Base-by-base conservation (phyloP, 2,113 vertebrate species). In the Thalassoma bifasciatum region DNA sequence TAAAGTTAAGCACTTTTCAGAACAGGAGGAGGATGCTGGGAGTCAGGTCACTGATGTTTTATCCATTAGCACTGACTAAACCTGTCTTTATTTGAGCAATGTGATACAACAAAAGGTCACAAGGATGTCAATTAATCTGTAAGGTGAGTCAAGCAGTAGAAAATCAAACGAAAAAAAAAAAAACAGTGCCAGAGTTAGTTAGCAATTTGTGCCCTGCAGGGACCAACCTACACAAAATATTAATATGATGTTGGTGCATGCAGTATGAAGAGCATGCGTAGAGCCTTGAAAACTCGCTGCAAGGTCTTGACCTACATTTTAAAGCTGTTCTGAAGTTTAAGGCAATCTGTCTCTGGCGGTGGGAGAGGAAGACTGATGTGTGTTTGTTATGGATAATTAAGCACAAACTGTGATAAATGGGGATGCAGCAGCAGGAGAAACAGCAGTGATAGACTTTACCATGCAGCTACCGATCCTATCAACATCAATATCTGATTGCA, bases 341-440 rank as follows among this genome's bases (percentile, higher is more conserved):
- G 5, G 19, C 26, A 19, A 37, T 49, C 21, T 62, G n/a, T 13
- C 34, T 51, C 10, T 66, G 21, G 70, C 23, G 24, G 13, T 52
- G 3, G 4, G 64, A 63, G 61, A 14, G 24, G 21, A 51, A 17
- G 49, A 40, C n/a, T 47, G 54, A 65, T 36, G 69, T 12, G 14
- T 12, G 14, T 67, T 66, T 52, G 73, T 74, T 75, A 36, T 34
- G 66, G 63, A 58, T 78, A 81, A 84, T 81, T 69, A 84, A 47
- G 38, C 52, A 13, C 23, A 34, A 44, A 19, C 21, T 8, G 21
- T 67, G 77, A 78, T 65, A 52, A 58, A 65, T 57, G 57, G 16
- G 1, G 69, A 80, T 10, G 38, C 63, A 72, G 70, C 75, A 50
- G 60, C 40, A 14, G 57, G 77, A 57, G 60, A 62, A 42, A 8